Base-by-base conservation (phyloP, 2,888 invertebrate genomes). In the Drosophila flavopinicola region DNA sequence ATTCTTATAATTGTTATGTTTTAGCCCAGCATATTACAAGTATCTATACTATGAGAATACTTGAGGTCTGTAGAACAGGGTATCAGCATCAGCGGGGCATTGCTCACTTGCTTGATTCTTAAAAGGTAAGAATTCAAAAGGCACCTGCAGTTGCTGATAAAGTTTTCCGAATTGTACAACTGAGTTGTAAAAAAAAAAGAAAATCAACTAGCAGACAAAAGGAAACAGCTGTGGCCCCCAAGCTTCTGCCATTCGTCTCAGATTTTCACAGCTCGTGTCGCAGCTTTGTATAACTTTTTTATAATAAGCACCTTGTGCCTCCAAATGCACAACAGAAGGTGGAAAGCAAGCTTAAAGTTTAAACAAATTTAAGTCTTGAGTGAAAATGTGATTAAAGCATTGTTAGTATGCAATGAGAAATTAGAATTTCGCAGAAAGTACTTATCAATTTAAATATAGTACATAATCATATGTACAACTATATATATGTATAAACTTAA, bases 151-250 rank as follows among this genome's bases (percentile, higher is more conserved):
- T 7, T 3, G 11, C 13, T 25, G 30, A 2, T 6, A 20, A 30
- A 20, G 13, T 48, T 25, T 25, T 37, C 20, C n/a, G 6, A 7
- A 23, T 32, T 33, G 15, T 33, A 24, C 42, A 29, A 27, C 10
- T 5, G 13, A n/a, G 13, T 23, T 30, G 5, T n/a, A 29, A 23
- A 9, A 11, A 47, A 30, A 20, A 23, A 9, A 11, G 32, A 30
- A 20, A 25, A 5, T 10, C 17, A 20, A 20, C 25, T 20, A 27
- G 7, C 9, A 23, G n/a, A 52, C 6, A 27, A 35, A 47, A 15
- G 9, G 37, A 11, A 20, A 13, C 58, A 58, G 58, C 42, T 58
- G 58, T 10, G 42, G 29, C 42, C 11, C 11, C 10, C 3, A 24
- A 35, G 57, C 33, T 27, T 27, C 39, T 6, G 11, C 27, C 33